These are phyloP conservation scores for Clarias laeviceps DNA, from an alignment of 2,797 vertebrate genomes.

Conservation along the genomic window DNA sequence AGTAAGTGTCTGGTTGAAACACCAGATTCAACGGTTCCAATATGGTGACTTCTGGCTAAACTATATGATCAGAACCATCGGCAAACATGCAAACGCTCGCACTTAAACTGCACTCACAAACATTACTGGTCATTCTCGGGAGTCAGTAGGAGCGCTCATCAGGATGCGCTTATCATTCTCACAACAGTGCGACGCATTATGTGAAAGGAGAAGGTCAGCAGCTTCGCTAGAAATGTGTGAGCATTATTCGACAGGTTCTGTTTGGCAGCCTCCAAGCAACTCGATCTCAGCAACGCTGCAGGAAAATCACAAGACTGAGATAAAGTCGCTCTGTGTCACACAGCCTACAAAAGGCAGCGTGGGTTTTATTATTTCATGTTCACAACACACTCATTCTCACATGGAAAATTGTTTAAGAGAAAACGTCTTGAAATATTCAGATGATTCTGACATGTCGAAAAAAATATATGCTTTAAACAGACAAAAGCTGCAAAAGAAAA, in stretches of 20 bases:
- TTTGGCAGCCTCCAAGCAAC: slow-evolving; percentile 40
- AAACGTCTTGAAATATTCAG: slow-evolving; percentile 22
- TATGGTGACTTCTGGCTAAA: too few species aligned
- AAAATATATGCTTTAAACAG: slow-evolving; percentile 11
- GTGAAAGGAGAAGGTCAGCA: slow-evolving; percentile 16
- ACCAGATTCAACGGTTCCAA: too few species aligned
- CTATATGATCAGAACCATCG: too few species aligned
- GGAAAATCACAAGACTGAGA: slow-evolving; percentile 17
- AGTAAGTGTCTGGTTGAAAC: not conserved
- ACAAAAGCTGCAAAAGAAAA: not conserved
- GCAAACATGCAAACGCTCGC: too few species aligned
- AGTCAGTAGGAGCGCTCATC: slow-evolving; percentile 1
- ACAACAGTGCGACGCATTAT: slow-evolving; percentile 6
- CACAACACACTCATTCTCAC: not conserved
- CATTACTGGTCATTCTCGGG: not conserved
- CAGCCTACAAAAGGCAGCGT: not conserved
- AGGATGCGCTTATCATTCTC: not conserved
- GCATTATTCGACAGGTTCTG: not conserved
- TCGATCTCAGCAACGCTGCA: slow-evolving; percentile 18
- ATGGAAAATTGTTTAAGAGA: slow-evolving; percentile 4
- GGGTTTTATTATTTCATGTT: not conserved
- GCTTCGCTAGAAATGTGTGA: slow-evolving; percentile 26
- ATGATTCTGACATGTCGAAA: not conserved
- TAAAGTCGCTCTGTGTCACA: slow-evolving; percentile 21
- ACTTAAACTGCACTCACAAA: not conserved